A percentile compares a stretch with the other conserved stretches of the same genome.
Evolutionary conservation across 2,113 vertebrate species (phyloP).

Genomic region (Pelodiscus sinensis): DNA sequence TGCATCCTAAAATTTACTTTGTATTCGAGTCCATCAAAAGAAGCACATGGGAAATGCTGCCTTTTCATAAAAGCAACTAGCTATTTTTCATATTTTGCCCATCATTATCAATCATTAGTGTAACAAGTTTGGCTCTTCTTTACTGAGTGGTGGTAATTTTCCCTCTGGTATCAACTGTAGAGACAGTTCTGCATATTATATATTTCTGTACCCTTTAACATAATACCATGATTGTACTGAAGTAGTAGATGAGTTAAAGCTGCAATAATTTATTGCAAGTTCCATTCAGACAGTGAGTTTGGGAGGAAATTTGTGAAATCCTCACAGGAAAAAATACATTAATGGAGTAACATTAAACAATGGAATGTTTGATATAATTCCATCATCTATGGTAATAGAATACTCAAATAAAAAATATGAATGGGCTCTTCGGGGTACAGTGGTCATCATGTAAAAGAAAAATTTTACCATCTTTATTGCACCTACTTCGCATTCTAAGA

Average conservation of each 20-base stretch:
- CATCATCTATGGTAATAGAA: not conserved
- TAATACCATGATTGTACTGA: conserved; percentile 54
- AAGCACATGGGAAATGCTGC: conserved; percentile 66
- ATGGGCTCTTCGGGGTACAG: not conserved
- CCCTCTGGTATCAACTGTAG: conserved; percentile 56
- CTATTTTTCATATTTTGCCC: conserved; percentile 68
- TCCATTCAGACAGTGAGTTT: conserved; percentile 29
- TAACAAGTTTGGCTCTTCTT: conserved; percentile 53
- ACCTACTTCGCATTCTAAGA: not conserved
- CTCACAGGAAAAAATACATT: not conserved
- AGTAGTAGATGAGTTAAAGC: conserved; percentile 59
- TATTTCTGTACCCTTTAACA: conserved; percentile 74
- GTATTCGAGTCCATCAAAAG: conserved; percentile 23
- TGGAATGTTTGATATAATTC: not conserved
- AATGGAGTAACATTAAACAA: not conserved
- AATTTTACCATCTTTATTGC: not conserved
- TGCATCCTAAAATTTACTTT: conserved; percentile 52
- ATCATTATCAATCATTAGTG: conserved; percentile 58
- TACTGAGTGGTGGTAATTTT: conserved; percentile 63
- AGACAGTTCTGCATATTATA: conserved; percentile 59
- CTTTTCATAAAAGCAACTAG: conserved; percentile 73
- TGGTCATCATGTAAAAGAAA: not conserved
- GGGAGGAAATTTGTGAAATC: conserved; percentile 38
- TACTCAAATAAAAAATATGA: not conserved
- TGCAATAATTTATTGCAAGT: conserved; percentile 51